A percentile compares a stretch with the other conserved stretches of the same genome.
phyloP scores from a whole-genome alignment of 2,113 vertebrate species.

The Pyrgilauda ruficollis region DNA sequence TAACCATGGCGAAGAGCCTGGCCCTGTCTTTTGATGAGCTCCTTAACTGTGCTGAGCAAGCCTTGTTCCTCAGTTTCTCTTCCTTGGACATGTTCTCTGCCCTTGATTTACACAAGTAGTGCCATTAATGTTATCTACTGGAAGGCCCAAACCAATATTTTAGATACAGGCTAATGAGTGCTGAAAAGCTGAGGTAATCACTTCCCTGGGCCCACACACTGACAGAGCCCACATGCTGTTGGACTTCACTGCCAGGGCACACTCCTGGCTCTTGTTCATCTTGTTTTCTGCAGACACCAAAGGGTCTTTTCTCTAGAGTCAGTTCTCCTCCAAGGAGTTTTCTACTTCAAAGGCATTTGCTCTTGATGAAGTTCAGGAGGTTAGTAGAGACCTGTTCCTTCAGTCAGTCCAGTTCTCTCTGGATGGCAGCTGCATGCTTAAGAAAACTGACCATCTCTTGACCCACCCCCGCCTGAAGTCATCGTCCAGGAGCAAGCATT shows the following conservation, averaged over 20 bases:
- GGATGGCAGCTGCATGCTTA: not conserved
- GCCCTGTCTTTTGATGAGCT: not conserved
- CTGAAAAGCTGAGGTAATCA: not conserved
- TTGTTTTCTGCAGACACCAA: not conserved
- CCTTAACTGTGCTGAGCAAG: not conserved
- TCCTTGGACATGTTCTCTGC: not conserved
- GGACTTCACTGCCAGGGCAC: not conserved
- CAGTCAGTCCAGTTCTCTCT: not conserved
- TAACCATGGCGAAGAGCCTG: not conserved
- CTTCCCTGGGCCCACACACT: not conserved
- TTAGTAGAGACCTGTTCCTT: not conserved
- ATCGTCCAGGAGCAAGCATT: not conserved
- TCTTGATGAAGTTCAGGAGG: not conserved
- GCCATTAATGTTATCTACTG: not conserved
- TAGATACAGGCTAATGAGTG: not conserved
- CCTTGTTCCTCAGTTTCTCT: not conserved
- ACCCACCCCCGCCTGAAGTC: not conserved
- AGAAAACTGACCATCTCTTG: not conserved
- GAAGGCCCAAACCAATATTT: not conserved
- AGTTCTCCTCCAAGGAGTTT: not conserved
- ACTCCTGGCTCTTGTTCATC: not conserved
- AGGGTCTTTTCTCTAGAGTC: not conserved
- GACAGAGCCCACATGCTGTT: not conserved
- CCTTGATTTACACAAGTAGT: not conserved
- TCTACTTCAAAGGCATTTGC: not conserved